phyloP scores from a whole-genome alignment of 1,140 invertebrate genomes.

The Zaprionus gabonicus region DNA sequence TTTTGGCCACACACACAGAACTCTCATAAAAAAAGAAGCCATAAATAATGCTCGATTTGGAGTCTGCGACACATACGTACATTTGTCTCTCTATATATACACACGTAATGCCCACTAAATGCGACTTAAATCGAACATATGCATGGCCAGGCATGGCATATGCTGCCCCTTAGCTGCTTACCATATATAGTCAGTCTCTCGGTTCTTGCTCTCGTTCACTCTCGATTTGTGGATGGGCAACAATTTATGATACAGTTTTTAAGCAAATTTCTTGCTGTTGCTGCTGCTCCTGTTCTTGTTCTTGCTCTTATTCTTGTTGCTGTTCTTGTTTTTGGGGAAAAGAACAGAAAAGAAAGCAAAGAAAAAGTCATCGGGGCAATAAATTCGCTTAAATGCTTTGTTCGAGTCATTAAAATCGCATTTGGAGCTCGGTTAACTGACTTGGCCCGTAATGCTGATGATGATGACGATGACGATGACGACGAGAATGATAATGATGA shows the following conservation, averaged over 20 bases:
- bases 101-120: background rate
- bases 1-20: background rate
- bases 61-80: background rate
- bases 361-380: constrained; percentile 57
- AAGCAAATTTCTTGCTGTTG: constrained; percentile 6
- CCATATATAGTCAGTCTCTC: background rate
- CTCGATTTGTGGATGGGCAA: background rate
- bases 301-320: background rate
- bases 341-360: constrained; percentile 17
- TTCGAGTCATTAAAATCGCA: constrained; percentile 81
- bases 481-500: constrained; percentile 19
- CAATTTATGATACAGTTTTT: constrained; percentile 31
- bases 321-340: background rate
- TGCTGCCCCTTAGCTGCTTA: background rate
- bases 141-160: background rate
- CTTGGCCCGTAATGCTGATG: constrained; percentile 35
- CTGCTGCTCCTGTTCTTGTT: background rate
- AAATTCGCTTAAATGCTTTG: constrained; percentile 79
- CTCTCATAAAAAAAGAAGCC: background rate
- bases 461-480: constrained; percentile 31
- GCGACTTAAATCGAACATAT: background rate
- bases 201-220: background rate
- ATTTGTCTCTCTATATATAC: background rate
- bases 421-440: constrained; percentile 56
- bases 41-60: constrained; percentile 8